These are phyloP conservation scores for Tetranychus truncatus DNA, from an alignment of 2,888 invertebrate genomes.

Conservation along the genomic window DNA sequence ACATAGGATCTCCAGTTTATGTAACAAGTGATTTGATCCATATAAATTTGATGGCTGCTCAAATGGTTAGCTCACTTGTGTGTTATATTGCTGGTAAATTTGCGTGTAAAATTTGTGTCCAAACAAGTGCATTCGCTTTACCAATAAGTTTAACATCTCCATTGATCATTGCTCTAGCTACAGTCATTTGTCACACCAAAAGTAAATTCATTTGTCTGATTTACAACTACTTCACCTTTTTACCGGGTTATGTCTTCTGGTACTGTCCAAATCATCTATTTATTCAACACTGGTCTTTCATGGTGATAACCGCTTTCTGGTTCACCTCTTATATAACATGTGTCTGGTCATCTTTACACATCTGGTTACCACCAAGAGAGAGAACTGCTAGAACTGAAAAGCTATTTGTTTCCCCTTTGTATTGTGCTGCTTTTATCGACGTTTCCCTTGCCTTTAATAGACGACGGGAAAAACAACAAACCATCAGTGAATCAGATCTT, in stretches of 20 bases:
- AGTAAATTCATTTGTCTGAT: conserved; percentile 29
- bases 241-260: conserved; percentile 41
- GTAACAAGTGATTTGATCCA: neutral
- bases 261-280: conserved; percentile 47
- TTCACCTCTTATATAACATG: conserved; percentile 11
- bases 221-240: conserved; percentile 19
- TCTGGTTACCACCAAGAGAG: conserved; percentile 19
- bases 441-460: conserved; percentile 27
- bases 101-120: conserved; percentile 38
- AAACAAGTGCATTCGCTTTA: conserved; percentile 35
- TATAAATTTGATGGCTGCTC: neutral
- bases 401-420: conserved; percentile 37
- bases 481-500: conserved; percentile 7
- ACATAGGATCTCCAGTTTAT: neutral
- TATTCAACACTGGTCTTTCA: conserved; percentile 30
- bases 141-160: conserved; percentile 35
- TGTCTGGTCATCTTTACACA: conserved; percentile 15
- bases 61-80: conserved; percentile 30
- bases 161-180: conserved; percentile 24
- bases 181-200: conserved; percentile 28
- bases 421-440: conserved; percentile 28
- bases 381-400: conserved; percentile 28
- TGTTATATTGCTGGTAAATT: conserved; percentile 37
- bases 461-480: conserved; percentile 18
- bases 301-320: conserved; percentile 13